Conservation (phyloP, 2,113 vertebrate species). For the Trogon surrucura region DNA sequence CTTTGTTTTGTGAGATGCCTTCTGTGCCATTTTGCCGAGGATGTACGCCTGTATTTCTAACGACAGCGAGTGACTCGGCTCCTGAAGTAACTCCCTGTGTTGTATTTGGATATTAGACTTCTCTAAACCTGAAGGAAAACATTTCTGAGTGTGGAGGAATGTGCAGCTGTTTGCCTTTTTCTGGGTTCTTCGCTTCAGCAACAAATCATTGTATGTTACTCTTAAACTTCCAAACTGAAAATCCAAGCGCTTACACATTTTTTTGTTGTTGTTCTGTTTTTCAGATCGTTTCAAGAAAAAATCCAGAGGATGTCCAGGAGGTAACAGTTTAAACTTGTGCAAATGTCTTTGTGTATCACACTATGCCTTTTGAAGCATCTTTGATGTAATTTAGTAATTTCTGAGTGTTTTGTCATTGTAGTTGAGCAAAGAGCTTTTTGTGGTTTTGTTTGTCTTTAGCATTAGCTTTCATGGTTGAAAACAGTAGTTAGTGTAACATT, state of each 20-base stretch:
- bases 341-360: conserved; percentile 5
- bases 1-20: neutral
- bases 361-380: conserved; percentile 16
- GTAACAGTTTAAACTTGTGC: conserved; percentile 78
- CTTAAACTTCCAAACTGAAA: neutral
- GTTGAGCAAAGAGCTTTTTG: neutral
- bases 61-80: neutral
- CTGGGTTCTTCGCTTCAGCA: neutral
- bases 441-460: conserved; percentile 19
- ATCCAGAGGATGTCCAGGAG: conserved; percentile 97
- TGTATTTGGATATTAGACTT: neutral
- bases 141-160: neutral
- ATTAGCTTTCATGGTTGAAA: conserved; percentile 4
- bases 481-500: neutral
- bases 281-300: conserved; percentile 96
- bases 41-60: neutral
- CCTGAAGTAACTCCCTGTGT: neutral
- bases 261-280: conserved; percentile 60
- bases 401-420: neutral
- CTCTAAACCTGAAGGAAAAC: neutral
- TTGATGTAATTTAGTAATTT: conserved; percentile 3
- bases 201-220: neutral
- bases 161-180: neutral
- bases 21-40: neutral
- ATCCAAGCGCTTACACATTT: neutral